Conservation (phyloP, 2,888 invertebrate genomes). For the Acanthosepion lycidas region DNA sequence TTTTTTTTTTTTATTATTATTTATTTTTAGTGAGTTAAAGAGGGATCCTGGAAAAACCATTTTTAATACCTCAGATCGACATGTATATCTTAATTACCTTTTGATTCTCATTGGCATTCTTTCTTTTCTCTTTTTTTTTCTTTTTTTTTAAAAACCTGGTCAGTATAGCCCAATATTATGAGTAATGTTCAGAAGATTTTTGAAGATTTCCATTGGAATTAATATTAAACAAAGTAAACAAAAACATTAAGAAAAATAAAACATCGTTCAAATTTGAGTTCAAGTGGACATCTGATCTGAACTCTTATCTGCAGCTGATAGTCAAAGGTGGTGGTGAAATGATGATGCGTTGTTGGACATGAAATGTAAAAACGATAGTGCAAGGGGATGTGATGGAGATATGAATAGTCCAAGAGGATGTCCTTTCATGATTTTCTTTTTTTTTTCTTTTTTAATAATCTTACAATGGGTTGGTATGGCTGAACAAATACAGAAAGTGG, state of each 20-base stretch:
- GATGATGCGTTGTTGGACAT: slow-evolving; percentile 12
- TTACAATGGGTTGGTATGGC: not conserved
- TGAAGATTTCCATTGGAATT: not conserved
- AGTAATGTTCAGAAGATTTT: not conserved
- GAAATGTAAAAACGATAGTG: slow-evolving; percentile 33
- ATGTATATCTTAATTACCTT: not conserved
- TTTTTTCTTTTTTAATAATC: too few species aligned
- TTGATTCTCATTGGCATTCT: not conserved
- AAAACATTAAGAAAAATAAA: slow-evolving; percentile 7
- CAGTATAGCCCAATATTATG: not conserved
- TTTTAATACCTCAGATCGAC: not conserved
- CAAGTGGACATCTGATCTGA: slow-evolving; percentile 18
- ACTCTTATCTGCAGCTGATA: not conserved
- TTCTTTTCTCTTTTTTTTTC: not conserved
- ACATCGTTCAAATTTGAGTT: not conserved
- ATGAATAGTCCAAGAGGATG: not conserved
- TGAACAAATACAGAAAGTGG: not conserved
- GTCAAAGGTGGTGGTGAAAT: not conserved
- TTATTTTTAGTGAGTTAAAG: not conserved
- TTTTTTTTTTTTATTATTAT: not conserved
- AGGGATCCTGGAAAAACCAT: not conserved
- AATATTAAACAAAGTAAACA: not conserved
- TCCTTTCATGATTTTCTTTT: not conserved
- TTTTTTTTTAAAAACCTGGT: not conserved
- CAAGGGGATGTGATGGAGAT: not conserved